phyloP scores from a whole-genome alignment of 2,888 invertebrate genomes.

The Plutella xylostella region DNA sequence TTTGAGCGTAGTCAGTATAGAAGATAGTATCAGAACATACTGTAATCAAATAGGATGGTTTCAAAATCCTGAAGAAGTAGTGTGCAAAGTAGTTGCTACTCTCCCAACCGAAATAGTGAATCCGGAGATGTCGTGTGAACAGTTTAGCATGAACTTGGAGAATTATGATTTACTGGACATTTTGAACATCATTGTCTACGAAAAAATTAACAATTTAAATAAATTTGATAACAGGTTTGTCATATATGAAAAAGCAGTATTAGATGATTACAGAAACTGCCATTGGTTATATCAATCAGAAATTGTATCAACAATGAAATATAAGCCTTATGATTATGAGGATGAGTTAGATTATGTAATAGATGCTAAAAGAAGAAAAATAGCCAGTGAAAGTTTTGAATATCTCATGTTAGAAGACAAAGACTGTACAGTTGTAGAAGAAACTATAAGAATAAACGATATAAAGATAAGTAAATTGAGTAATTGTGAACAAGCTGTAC shows the following conservation, averaged over 20 bases:
- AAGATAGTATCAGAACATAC: slow-evolving; percentile 57
- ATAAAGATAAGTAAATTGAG: slow-evolving; percentile 39
- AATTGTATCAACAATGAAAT: slow-evolving; percentile 39
- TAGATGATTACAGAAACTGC: slow-evolving; percentile 61
- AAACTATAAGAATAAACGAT: slow-evolving; percentile 41
- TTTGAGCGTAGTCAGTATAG: slow-evolving; percentile 42
- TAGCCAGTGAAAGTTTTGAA: slow-evolving; percentile 42
- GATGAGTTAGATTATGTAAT: slow-evolving; percentile 48
- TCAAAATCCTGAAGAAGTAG: slow-evolving; percentile 52
- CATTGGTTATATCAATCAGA: slow-evolving; percentile 71
- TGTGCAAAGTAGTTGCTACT: slow-evolving; percentile 56
- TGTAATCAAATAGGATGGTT: slow-evolving; percentile 62
- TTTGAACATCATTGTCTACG: slow-evolving; percentile 64
- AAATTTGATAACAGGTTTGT: slow-evolving; percentile 59
- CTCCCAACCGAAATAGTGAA: slow-evolving; percentile 48
- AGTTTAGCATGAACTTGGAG: slow-evolving; percentile 46
- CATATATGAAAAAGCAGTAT: slow-evolving; percentile 66
- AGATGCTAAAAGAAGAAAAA: slow-evolving; percentile 51
- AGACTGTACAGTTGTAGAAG: slow-evolving; percentile 44
- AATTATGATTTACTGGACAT: slow-evolving; percentile 65
- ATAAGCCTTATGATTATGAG: slow-evolving; percentile 41
- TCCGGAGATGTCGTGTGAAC: slow-evolving; percentile 36
- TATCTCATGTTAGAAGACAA: slow-evolving; percentile 53
- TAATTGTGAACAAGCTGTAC: slow-evolving; percentile 43
- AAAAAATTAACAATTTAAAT: slow-evolving; percentile 60